Evolutionary conservation across 2,888 invertebrate genomes (phyloP).

Genomic region (Xestia xanthographa): DNA sequence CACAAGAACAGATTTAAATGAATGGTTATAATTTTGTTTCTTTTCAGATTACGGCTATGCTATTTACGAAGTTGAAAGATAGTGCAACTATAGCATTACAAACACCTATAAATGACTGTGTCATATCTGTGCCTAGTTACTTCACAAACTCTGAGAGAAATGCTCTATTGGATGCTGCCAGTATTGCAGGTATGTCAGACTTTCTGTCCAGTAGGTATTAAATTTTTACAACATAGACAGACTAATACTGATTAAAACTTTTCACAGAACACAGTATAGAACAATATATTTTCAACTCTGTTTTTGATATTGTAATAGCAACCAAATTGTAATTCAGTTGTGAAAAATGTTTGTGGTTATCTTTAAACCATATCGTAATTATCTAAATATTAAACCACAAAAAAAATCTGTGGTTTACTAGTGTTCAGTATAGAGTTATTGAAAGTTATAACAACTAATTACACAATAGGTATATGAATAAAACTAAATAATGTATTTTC

Average conservation of each 20-base stretch:
- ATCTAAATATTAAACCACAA: slow-evolving; percentile 14
- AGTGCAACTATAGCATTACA: slow-evolving; percentile 96
- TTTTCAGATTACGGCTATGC: slow-evolving; percentile 95
- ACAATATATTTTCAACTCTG: not conserved
- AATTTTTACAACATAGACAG: not conserved
- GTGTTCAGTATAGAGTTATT: not conserved
- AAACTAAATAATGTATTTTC: slow-evolving; percentile 40
- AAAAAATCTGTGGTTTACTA: slow-evolving; percentile 9
- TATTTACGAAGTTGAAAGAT: slow-evolving; percentile 98
- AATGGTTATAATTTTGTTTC: slow-evolving; percentile 16
- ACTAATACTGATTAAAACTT: not conserved
- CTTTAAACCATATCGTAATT: slow-evolving; percentile 4
- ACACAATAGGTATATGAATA: not conserved
- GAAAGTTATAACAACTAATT: not conserved
- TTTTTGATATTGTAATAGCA: not conserved
- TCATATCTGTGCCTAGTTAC: slow-evolving; percentile 98
- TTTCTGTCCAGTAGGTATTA: slow-evolving; percentile 4
- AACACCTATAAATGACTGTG: slow-evolving; percentile 98
- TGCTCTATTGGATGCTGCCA: slow-evolving; percentile 97
- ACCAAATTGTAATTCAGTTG: slow-evolving; percentile 16
- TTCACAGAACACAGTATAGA: not conserved
- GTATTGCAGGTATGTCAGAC: slow-evolving; percentile 93
- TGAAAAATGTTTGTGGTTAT: slow-evolving; percentile 17
- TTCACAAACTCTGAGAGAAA: slow-evolving; percentile 98
- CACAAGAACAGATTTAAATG: not conserved